Percentiles rank a stretch among this genome's conserved stretches.
phyloP scores from a whole-genome alignment of 2,113 vertebrate genomes.

The Psittacus erithacus region DNA sequence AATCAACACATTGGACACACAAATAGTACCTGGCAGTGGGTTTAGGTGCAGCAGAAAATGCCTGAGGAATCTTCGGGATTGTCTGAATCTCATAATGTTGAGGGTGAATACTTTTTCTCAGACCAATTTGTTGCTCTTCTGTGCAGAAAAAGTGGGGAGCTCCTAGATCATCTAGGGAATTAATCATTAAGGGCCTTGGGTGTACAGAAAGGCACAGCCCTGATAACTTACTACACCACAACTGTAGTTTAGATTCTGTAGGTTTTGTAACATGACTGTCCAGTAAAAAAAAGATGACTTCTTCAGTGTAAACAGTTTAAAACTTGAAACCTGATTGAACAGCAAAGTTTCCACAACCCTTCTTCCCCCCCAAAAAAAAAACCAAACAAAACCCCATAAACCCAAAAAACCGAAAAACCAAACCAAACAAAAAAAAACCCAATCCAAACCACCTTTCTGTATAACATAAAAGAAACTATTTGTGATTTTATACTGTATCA shows the following conservation, averaged over 20 bases:
- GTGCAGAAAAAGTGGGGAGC: neutral
- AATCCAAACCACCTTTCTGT: neutral
- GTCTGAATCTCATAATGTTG: neutral
- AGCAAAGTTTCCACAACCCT: neutral
- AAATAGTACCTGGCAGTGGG: fast-evolving
- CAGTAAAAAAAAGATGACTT: neutral
- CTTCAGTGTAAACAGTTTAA: neutral
- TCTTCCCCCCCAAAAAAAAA: neutral
- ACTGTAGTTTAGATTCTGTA: neutral
- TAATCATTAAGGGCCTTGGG: neutral
- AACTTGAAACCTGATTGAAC: neutral
- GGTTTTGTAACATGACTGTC: neutral
- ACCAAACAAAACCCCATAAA: too few species aligned
- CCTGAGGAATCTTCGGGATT: neutral
- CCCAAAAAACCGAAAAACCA: neutral
- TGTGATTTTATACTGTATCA: neutral
- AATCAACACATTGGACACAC: neutral
- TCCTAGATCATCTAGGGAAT: neutral
- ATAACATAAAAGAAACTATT: neutral
- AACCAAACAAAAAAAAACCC: neutral
- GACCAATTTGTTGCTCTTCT: neutral
- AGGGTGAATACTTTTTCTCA: neutral
- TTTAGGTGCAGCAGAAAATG: neutral
- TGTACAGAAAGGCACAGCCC: neutral
- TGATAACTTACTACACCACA: neutral